Evolutionary conservation across 2,888 invertebrate genomes (phyloP), one percentile per base, ranked within the genome.

Genomic region (Harmothoe impar): DNA sequence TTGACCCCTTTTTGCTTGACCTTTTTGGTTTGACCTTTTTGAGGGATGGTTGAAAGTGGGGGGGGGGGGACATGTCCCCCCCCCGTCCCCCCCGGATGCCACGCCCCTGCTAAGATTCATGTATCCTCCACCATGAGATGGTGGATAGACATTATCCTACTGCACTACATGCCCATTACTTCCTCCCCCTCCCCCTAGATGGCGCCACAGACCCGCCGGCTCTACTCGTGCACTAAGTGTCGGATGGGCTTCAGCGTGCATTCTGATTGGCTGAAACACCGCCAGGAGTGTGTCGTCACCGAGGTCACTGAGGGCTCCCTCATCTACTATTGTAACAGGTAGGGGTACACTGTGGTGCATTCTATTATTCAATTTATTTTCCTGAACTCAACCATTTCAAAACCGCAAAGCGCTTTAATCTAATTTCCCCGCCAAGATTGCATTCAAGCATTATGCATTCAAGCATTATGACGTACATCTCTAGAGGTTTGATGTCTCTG

Each of bases 251-350:
- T 86, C 54, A 86, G 54, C 17, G 23, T 54, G 86, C 54, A 54
- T 20, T 20, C 54, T 86, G 86, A 86, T 86, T 86, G 86, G 86
- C 29, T 86, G 86, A 86, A 54, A 54, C 86, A 86, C 54, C 25
- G 86, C 15, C 3, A 31, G 86, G 52, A 86, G 86, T 86, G 86
- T 54, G 12, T 31, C 23, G 12, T 56, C 54, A 25, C 29, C 17
- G 56, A 56, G 29, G 31, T 10, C 17, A 56, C 3, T 29, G 86
- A 86, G 23, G 52, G 20, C 31, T 29, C 52, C 23, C 86, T 86
- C 15, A 51, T 86, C 29, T 86, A 86, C 23, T 86, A 86, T 29
- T 86, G 86, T 29, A 86, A 86, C 86, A 86, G 86, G 86, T 86
- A n/a, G 54, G 35, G 35, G 29, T 17, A 20, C 10, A 78, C 7